Percentiles rank a stretch among this genome's conserved stretches.
Conservation (phyloP, 2,797 vertebrate species). For the Neomorphus geoffroyi region DNA sequence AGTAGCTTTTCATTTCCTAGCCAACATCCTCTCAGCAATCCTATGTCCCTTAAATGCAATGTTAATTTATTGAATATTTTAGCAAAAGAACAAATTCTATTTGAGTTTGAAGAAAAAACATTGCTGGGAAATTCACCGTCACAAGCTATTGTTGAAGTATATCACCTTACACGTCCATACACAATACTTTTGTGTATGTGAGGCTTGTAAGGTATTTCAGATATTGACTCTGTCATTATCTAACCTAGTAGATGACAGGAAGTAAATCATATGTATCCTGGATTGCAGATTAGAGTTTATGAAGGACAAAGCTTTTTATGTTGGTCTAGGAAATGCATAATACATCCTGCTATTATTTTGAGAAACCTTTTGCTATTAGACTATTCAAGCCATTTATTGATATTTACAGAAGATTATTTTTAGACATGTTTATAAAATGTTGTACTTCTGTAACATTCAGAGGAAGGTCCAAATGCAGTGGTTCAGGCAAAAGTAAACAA, state of each 20-base stretch:
- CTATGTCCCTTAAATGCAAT: neutral
- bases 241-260: neutral
- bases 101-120: neutral
- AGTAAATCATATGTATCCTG: neutral
- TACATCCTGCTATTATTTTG: neutral
- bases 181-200: neutral
- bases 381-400: neutral
- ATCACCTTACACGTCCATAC: neutral
- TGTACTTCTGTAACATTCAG: neutral
- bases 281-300: neutral
- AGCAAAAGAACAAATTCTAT: neutral
- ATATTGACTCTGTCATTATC: neutral
- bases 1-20: neutral
- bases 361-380: neutral
- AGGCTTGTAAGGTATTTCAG: neutral
- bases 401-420: neutral
- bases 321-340: neutral
- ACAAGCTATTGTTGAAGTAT: neutral
- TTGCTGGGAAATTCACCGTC: neutral
- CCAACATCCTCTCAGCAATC: neutral
- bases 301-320: neutral
- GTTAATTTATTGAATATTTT: neutral
- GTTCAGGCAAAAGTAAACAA: neutral
- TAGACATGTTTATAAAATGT: neutral
- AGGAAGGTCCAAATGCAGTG: neutral